Percentiles rank a stretch among this genome's conserved stretches.
These are phyloP conservation scores for Diglossa cyanea DNA, from an alignment of 2,797 vertebrate species.

Conservation along the genomic window DNA sequence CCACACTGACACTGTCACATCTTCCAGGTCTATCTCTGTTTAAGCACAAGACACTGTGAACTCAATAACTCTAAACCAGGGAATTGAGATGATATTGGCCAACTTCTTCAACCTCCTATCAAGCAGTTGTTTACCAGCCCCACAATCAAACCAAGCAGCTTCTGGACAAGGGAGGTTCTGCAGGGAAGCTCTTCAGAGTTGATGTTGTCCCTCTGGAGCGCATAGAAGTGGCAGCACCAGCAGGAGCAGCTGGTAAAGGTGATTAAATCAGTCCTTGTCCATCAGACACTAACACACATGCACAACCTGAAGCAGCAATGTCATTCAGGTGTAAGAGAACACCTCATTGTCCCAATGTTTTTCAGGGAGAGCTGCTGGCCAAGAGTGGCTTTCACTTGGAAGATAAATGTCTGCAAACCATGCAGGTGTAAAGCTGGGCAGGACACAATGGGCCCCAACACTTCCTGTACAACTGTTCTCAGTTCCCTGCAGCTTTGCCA, in stretches of 20 bases:
- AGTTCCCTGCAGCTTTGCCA: background rate
- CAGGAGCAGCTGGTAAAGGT: background rate
- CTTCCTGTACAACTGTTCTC: background rate
- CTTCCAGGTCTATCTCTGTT: background rate
- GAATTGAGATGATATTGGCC: background rate
- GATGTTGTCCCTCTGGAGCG: background rate
- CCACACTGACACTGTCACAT: background rate
- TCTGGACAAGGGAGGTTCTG: background rate
- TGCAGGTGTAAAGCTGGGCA: background rate
- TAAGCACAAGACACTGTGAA: background rate
- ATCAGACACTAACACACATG: background rate
- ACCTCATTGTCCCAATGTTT: background rate
- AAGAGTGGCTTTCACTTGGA: background rate
- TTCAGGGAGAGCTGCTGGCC: background rate
- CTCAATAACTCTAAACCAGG: background rate
- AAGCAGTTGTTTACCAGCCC: background rate
- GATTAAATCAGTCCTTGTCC: background rate
- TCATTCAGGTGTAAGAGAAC: background rate
- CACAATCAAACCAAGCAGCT: background rate
- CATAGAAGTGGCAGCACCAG: background rate
- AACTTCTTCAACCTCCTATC: rapidly evolving
- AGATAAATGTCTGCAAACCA: background rate
- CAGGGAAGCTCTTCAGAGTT: background rate
- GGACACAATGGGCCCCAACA: background rate
- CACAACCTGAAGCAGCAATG: background rate